Evolutionary conservation across 2,113 vertebrate genomes (phyloP).

Genomic region (Micronycteris hirsuta): DNA sequence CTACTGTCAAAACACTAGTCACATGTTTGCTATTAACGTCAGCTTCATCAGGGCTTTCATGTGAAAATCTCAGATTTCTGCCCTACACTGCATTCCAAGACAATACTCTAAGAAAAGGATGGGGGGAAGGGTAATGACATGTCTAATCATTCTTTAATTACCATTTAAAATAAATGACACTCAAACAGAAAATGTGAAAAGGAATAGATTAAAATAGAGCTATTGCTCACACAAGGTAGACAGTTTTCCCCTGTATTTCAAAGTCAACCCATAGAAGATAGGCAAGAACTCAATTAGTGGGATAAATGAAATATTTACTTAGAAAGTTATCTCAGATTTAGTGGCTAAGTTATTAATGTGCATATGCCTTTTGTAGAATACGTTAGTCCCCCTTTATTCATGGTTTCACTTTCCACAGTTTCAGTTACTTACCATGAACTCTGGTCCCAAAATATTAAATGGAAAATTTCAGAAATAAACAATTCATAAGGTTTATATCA

Average conservation of each 20-base stretch:
- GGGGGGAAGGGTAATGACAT: slow-evolving; percentile 30
- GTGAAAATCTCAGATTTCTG: slow-evolving; percentile 57
- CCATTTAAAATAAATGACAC: slow-evolving; percentile 64
- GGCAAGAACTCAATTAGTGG: background rate
- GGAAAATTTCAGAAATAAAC: background rate
- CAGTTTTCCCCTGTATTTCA: background rate
- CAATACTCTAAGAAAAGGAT: slow-evolving; percentile 43
- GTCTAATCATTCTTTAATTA: slow-evolving; percentile 67
- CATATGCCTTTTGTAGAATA: background rate
- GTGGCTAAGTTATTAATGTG: background rate
- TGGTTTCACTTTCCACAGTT: background rate
- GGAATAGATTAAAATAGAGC: slow-evolving; percentile 66
- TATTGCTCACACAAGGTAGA: slow-evolving; percentile 33
- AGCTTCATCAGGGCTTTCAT: slow-evolving; percentile 54
- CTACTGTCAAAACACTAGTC: slow-evolving; percentile 69
- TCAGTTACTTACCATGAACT: background rate
- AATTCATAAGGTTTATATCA: background rate
- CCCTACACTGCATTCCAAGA: slow-evolving; percentile 28
- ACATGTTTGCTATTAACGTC: slow-evolving; percentile 61
- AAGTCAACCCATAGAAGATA: background rate
- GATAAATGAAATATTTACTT: slow-evolving; percentile 41
- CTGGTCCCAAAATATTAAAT: background rate
- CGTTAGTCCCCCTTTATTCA: background rate
- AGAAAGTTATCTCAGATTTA: background rate
- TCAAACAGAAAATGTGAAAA: slow-evolving; percentile 53